A percentile compares a stretch with the other conserved stretches of the same genome.
Evolutionary conservation across 2,113 vertebrate species (phyloP).

Genomic region (Cynoglossus semilaevis): DNA sequence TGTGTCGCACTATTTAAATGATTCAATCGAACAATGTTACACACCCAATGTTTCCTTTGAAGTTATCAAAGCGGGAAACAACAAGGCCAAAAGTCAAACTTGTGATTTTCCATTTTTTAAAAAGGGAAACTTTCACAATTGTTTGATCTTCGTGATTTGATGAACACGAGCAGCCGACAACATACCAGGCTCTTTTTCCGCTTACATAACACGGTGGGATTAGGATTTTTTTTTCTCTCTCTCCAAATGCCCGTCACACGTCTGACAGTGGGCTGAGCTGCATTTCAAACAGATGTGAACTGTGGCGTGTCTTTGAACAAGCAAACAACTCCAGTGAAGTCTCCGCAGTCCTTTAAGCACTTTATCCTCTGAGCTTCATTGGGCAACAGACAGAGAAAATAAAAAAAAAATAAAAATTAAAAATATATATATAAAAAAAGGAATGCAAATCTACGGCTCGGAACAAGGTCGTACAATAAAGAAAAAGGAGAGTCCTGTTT

Average conservation of each 20-base stretch:
- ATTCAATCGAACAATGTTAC: too few relatives aligned
- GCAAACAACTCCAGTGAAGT: slow-evolving; percentile 73
- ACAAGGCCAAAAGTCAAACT: background rate
- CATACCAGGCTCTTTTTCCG: slow-evolving; percentile 37
- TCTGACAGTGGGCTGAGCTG: slow-evolving; percentile 68
- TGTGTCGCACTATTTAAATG: too few relatives aligned
- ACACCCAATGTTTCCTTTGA: background rate
- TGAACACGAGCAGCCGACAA: slow-evolving; percentile 39
- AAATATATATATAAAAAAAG: slow-evolving; percentile 72
- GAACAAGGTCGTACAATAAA: slow-evolving; percentile 20
- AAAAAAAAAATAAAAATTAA: slow-evolving; percentile 51
- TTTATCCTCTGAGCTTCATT: slow-evolving; percentile 77
- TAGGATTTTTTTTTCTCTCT: slow-evolving; percentile 23
- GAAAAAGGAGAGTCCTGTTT: slow-evolving; percentile 15
- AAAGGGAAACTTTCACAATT: slow-evolving; percentile 17
- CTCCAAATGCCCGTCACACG: slow-evolving; percentile 52
- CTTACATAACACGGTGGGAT: slow-evolving; percentile 68
- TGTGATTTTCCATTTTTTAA: slow-evolving; percentile 17
- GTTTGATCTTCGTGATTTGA: slow-evolving; percentile 52
- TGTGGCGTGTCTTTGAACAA: slow-evolving; percentile 71
- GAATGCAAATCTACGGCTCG: slow-evolving; percentile 59
- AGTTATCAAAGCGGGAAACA: background rate
- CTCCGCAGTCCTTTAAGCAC: slow-evolving; percentile 76
- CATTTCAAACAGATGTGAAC: slow-evolving; percentile 68
- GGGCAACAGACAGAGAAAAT: slow-evolving; percentile 66